These are phyloP conservation scores for Eriosoma lanigerum DNA, from an alignment of 1,140 invertebrate species.

Conservation along the genomic window DNA sequence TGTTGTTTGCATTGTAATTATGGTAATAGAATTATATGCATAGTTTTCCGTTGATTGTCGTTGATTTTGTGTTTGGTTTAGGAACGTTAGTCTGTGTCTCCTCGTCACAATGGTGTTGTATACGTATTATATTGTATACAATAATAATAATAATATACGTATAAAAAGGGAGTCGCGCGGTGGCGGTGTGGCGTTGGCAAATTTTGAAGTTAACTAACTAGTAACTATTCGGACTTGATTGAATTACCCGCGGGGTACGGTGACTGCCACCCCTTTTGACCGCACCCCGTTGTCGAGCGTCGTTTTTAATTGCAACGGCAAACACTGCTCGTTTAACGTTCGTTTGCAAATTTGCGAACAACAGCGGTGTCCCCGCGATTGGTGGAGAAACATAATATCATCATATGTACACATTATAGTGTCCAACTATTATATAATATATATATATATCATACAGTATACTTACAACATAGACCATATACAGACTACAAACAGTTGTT, in stretches of 20 bases:
- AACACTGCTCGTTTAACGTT: conserved; percentile 40
- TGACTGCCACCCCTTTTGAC: conserved; percentile 46
- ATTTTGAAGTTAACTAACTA: conserved; percentile 49
- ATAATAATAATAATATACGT: not conserved
- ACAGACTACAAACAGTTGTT: too few relatives aligned
- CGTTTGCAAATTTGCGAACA: conserved; percentile 12
- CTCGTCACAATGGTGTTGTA: not conserved
- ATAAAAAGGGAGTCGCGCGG: not conserved
- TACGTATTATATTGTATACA: not conserved
- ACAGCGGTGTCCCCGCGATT: not conserved
- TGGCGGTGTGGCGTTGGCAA: not conserved
- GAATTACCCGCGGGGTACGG: conserved; percentile 25
- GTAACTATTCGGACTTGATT: conserved; percentile 51
- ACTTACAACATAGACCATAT: too few relatives aligned
- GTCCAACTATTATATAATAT: too few relatives aligned
- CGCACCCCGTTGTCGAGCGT: conserved; percentile 12
- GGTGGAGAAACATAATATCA: too few relatives aligned
- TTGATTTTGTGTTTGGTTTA: conserved; percentile 50
- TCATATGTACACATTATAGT: too few relatives aligned
- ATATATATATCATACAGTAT: too few relatives aligned
- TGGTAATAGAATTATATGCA: conserved; percentile 45
- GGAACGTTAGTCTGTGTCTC: too few relatives aligned
- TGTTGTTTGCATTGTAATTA: conserved; percentile 49
- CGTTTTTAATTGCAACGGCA: conserved; percentile 40
- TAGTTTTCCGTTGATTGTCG: conserved; percentile 41